Conservation (phyloP, 2,113 vertebrate species). For the Microtus oregoni region DNA sequence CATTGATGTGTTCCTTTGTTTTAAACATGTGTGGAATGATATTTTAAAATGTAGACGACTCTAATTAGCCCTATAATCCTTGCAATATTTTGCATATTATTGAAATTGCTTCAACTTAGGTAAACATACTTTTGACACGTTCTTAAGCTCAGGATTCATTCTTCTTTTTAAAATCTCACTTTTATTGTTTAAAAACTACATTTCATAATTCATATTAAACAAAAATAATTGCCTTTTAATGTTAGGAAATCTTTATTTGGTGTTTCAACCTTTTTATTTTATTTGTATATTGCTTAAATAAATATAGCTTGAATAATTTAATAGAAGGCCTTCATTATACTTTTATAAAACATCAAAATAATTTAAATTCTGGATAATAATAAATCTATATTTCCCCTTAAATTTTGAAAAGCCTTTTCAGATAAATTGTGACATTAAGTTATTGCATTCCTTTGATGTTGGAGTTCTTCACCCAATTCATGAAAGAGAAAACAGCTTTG, state of each 20-base stretch:
- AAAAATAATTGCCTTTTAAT: not conserved
- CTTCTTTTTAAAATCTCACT: not conserved
- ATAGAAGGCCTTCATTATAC: not conserved
- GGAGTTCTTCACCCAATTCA: not conserved
- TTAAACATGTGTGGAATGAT: conserved; percentile 46
- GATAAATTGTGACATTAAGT: not conserved
- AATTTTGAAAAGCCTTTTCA: not conserved
- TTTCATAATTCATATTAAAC: not conserved
- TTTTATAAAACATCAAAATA: conserved; percentile 17
- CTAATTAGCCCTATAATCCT: conserved; percentile 6
- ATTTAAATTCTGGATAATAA: not conserved
- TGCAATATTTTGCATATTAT: not conserved
- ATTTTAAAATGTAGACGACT: conserved; percentile 15
- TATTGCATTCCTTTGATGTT: not conserved
- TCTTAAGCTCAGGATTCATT: not conserved
- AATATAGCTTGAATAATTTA: not conserved
- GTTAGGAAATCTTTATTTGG: not conserved
- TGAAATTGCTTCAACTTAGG: not conserved
- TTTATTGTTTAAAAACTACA: conserved; percentile 26
- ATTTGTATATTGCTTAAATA: not conserved
- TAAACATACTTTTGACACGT: not conserved
- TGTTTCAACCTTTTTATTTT: not conserved
- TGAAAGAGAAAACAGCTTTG: not conserved
- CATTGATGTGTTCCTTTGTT: conserved; percentile 68
- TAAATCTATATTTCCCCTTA: not conserved